Evolutionary conservation across 2,888 invertebrate genomes (phyloP).

Genomic region (Cyclophora punctaria): DNA sequence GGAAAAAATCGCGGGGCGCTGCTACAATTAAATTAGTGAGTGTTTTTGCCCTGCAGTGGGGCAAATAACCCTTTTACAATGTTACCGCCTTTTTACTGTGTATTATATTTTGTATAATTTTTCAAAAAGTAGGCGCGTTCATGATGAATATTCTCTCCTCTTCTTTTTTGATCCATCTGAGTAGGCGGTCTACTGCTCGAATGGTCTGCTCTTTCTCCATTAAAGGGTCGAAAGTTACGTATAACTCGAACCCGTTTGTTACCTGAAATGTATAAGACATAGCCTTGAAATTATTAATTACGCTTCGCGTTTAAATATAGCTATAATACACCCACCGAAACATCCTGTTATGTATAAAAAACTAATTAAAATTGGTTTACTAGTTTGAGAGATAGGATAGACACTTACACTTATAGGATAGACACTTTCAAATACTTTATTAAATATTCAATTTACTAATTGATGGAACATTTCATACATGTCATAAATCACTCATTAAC

Average conservation of each 20-base stretch:
- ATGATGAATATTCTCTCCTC: slow-evolving; percentile 93
- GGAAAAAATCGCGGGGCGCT: no score
- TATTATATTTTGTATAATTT: no score
- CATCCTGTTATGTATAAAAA: no score
- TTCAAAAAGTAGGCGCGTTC: slow-evolving; percentile 82
- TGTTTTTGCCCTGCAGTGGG: no score
- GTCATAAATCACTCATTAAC: no score
- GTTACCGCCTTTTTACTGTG: no score
- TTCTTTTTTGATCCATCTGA: slow-evolving; percentile 95
- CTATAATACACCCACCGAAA: no score
- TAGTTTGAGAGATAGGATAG: not conserved
- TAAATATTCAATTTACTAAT: not conserved
- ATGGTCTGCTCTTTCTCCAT: slow-evolving; percentile 91
- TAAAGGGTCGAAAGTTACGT: slow-evolving; percentile 93
- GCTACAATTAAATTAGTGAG: no score
- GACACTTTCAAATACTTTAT: not conserved
- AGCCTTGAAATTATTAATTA: not conserved
- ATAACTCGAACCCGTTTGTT: slow-evolving; percentile 93
- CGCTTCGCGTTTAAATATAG: not conserved
- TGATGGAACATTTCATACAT: no score
- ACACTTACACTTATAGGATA: not conserved
- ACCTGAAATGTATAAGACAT: slow-evolving; percentile 70
- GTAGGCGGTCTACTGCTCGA: slow-evolving; percentile 88
- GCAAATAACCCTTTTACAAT: no score
- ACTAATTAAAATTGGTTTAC: not conserved